Evolutionary conservation across 1,140 invertebrate genomes (phyloP), one percentile per base, ranked within the genome.

Genomic region (Tetragonula clypearis): DNA sequence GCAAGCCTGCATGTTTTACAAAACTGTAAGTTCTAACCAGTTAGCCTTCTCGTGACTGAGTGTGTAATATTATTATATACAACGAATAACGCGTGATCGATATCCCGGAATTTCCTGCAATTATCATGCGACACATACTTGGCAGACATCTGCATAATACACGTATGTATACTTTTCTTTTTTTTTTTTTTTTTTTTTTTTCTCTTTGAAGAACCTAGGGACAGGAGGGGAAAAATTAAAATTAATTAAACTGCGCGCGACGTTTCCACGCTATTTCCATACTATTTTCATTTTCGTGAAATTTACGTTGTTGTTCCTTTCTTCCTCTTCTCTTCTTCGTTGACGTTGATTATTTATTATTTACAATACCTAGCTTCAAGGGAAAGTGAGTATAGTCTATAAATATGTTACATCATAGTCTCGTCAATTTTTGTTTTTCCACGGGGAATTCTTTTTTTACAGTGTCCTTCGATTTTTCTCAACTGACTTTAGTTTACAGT

Each of bases 1-100:
- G 92, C 97, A 98, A 94, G 97, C 97, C 77, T 99, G 98, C 96
- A 98, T 99, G 98, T 99, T 99, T 95, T 99, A 99, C 95, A 99
- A 99, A 97, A 99, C 98, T 96, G 98, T 99, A 96, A 96, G 96
- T 94, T 94, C 49, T 75, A 30, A 30, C n/a, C 68, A 53, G 69
- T 85, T 71, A 74, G 23, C 35, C 35, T 12, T 53, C 19, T 62
- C 23, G 66, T 73, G 8, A 73, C 58, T 49, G 41, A 35, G 41
- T 56, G 49, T 62, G 9, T 4, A 6, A 65, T 65, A 35, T 11
- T 11, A 35, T 21, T 35, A 2, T n/a, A 11, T 9, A 11, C 15
- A 53, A 26, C 26, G n/a, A 35, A 55, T 35, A 65, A 56, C 56
- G 9, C 69, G 6, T 49, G 23, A 74, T 80, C 83, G 56, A 19